These are phyloP conservation scores for Halichondria panicea DNA, from an alignment of 37 sponge, comb jelly and placozoan species.

Conservation along the genomic window DNA sequence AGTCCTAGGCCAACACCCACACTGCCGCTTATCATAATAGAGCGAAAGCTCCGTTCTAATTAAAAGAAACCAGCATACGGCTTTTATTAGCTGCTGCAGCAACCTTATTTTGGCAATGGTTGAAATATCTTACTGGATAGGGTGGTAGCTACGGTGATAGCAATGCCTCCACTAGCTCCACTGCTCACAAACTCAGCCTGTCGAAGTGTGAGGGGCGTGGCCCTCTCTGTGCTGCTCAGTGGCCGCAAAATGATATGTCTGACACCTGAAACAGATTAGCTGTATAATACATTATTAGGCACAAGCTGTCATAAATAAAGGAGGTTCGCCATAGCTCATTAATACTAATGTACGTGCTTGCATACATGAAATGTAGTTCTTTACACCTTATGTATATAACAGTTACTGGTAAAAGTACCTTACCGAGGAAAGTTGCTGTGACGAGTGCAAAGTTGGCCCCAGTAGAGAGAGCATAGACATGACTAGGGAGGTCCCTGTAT, in stretches of 20 bases:
- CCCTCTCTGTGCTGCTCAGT: too few species aligned
- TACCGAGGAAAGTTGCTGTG: conserved; percentile 50
- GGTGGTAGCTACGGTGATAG: conserved; percentile 33
- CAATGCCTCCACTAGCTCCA: conserved; percentile 44
- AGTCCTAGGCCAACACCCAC: conserved; percentile 20
- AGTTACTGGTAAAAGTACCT: too few species aligned
- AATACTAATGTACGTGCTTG: not conserved
- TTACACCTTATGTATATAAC: too few species aligned
- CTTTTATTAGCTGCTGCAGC: too few species aligned
- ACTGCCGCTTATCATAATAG: conserved; percentile 10
- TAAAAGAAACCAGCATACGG: not conserved
- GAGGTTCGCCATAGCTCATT: not conserved
- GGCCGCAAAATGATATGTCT: not conserved
- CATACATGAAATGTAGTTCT: too few species aligned
- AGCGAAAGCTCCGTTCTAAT: not conserved
- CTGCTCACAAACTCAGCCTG: conserved; percentile 26
- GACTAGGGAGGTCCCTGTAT: conserved; percentile 36
- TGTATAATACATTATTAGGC: not conserved
- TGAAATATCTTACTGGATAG: conserved; percentile 34
- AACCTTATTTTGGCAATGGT: not conserved
- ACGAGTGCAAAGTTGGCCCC: conserved; percentile 62
- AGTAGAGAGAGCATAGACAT: conserved; percentile 48
- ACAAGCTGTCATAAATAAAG: not conserved
- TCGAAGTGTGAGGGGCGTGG: not conserved
- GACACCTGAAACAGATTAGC: not conserved